Evolutionary conservation across 2,113 vertebrate genomes (phyloP).

Genomic region (Pseudorasbora parva): DNA sequence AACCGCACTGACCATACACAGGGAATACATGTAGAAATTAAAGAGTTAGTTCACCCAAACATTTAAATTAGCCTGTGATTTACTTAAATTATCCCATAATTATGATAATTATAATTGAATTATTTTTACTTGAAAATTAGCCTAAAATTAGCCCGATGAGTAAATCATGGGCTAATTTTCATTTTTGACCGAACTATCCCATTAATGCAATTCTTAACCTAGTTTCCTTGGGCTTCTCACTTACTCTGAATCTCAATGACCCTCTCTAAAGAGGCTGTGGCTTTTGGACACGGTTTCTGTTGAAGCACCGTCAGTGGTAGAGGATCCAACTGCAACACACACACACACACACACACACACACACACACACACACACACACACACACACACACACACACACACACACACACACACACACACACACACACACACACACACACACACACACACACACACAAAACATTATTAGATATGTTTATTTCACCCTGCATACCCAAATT

Average conservation of each 20-base stretch:
- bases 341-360: constrained; percentile 44
- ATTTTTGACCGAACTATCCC: too few relatives aligned
- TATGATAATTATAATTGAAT: too few relatives aligned
- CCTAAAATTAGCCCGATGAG: too few relatives aligned
- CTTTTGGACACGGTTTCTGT: constrained; percentile 82
- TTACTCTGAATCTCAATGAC: constrained; percentile 89
- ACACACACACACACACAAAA: constrained; percentile 45
- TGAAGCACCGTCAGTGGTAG: constrained; percentile 80
- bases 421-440: constrained; percentile 50
- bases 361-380: constrained; percentile 50
- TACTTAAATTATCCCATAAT: too few relatives aligned
- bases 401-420: constrained; percentile 49
- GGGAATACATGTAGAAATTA: too few relatives aligned
- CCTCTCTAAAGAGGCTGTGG: constrained; percentile 83
- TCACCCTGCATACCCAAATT: too few relatives aligned
- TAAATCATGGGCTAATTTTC: too few relatives aligned
- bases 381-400: constrained; percentile 49
- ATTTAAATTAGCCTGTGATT: too few relatives aligned
- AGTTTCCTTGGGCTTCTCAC: constrained; percentile 47
- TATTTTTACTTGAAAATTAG: too few relatives aligned
- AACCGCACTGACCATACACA: too few relatives aligned
- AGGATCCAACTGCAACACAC: constrained; percentile 75
- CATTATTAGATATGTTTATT: constrained; percentile 1
- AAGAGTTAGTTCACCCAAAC: too few relatives aligned
- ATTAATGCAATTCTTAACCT: background rate